Conservation (phyloP, 2,888 invertebrate species). For the Apodemia zela region DNA sequence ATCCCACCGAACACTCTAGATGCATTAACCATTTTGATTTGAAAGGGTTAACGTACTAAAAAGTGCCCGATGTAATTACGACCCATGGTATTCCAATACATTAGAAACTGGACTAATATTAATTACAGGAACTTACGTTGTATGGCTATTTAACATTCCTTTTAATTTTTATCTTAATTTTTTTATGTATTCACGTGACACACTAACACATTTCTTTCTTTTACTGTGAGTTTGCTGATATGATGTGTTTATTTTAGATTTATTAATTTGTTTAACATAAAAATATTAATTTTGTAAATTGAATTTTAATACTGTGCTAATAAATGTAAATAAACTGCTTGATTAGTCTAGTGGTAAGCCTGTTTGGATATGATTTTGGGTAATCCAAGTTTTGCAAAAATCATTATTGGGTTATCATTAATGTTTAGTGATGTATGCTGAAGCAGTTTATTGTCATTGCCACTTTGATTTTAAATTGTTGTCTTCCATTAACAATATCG, state of each 20-base stretch:
- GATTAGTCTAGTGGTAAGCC: too few relatives aligned
- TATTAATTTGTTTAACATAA: too few relatives aligned
- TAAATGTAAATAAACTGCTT: too few relatives aligned
- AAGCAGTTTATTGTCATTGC: too few relatives aligned
- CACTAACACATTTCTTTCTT: neutral
- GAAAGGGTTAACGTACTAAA: conserved; percentile 58
- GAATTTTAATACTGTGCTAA: too few relatives aligned
- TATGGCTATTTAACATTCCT: neutral
- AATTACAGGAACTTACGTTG: neutral
- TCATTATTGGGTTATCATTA: too few relatives aligned
- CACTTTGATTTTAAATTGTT: neutral
- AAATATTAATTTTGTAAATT: too few relatives aligned
- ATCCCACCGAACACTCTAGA: conserved; percentile 66
- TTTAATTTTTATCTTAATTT: neutral
- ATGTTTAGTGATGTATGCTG: too few relatives aligned
- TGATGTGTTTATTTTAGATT: too few relatives aligned
- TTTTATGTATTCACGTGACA: neutral
- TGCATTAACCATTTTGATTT: conserved; percentile 70
- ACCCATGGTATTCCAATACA: conserved; percentile 51
- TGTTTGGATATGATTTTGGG: too few relatives aligned
- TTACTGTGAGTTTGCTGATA: too few relatives aligned
- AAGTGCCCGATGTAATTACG: conserved; percentile 53
- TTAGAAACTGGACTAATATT: conserved; percentile 33
- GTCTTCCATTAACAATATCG: neutral
- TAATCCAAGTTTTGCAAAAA: too few relatives aligned